Evolutionary conservation across 2,797 vertebrate genomes (phyloP).

Genomic region (Macroramphosus scolopax): DNA sequence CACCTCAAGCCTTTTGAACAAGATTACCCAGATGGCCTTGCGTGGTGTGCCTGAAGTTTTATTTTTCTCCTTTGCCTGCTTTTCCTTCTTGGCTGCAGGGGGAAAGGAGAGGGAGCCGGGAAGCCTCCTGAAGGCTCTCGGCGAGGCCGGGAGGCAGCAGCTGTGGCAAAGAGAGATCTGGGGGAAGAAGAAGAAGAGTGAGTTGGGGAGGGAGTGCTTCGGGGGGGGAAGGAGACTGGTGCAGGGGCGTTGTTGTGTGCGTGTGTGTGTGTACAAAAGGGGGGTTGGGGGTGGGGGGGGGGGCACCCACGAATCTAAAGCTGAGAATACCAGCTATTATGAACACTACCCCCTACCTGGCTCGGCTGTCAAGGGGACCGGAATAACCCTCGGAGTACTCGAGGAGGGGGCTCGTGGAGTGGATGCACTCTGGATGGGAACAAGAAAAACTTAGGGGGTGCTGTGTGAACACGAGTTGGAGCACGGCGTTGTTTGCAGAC

Average conservation of each 20-base stretch:
- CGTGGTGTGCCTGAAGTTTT: conserved; percentile 81
- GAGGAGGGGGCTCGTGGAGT: conserved; percentile 21
- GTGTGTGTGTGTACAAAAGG: conserved; percentile 26
- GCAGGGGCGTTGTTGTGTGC: conserved; percentile 45
- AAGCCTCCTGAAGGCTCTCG: conserved; percentile 75
- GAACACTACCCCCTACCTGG: conserved; percentile 58
- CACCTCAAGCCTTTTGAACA: conserved; percentile 83
- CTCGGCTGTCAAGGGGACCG: conserved; percentile 46
- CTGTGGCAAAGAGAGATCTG: conserved; percentile 76
- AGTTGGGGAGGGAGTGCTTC: conserved; percentile 50
- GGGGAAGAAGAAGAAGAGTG: conserved; percentile 50
- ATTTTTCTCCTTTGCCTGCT: conserved; percentile 75
- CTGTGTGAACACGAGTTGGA: conserved; percentile 33
- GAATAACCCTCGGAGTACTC: conserved; percentile 50
- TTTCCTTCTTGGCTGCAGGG: conserved; percentile 74
- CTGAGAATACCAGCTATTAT: conserved; percentile 55
- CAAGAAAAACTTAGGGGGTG: conserved; percentile 16
- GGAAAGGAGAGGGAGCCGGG: conserved; percentile 69
- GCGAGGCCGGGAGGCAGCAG: conserved; percentile 73
- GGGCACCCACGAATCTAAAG: conserved; percentile 51
- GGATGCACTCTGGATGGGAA: conserved; percentile 28
- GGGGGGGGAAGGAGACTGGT: conserved; percentile 56
- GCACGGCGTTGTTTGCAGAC: conserved; percentile 44
- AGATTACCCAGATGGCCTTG: conserved; percentile 86
- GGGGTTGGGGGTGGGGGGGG: conserved; percentile 10